Evolutionary conservation across 2,797 vertebrate genomes (phyloP), one percentile per base, ranked within the genome.

Genomic region (Australoheros facetus): DNA sequence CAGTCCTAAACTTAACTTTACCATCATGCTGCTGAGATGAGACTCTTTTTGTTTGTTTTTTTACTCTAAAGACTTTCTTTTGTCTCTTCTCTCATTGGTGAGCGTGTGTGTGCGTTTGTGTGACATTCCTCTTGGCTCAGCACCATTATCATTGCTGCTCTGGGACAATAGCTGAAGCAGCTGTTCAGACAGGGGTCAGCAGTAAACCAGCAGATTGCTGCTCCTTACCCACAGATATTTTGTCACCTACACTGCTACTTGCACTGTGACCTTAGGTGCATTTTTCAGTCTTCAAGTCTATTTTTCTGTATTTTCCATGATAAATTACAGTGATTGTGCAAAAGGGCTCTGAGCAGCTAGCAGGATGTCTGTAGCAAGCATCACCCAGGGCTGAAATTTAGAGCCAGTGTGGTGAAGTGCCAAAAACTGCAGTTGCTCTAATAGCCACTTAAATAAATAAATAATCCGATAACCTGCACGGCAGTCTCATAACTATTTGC

Each of bases 1-100:
- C 10, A 11, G 70, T 87, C 83, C 80, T 83, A 82, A 87, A 91
- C 73, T 74, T 71, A 59, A 77, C 74, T 87, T 88, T 88, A 87
- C 81, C 73, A 11, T 87, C 76, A 64, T 80, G 79, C 59, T 87
- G 87, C 83, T 71, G 84, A 89, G 75, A 77, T 83, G 82, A 87
- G 83, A 89, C 87, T 26, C 81, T 87, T 30, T 30, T 30, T 30
- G 92, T 82, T 79, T 77, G n/a, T n/a, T 28, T 37, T 48, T 45
- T 3, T 1, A n/a, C 73, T 57, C 12, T 56, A 3, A 2, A 56
- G 60, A 62, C 66, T 32, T 78, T 69, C 10, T 30, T 51, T 30
- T 48, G 42, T 69, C 0, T 51, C 58, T 85, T 32, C 51, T 74
- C 76, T 79, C 56, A 53, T 37, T 71, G 77, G 51, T 75, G 26